phyloP scores from a whole-genome alignment of 2,113 vertebrate genomes.

The Microtus oregoni region DNA sequence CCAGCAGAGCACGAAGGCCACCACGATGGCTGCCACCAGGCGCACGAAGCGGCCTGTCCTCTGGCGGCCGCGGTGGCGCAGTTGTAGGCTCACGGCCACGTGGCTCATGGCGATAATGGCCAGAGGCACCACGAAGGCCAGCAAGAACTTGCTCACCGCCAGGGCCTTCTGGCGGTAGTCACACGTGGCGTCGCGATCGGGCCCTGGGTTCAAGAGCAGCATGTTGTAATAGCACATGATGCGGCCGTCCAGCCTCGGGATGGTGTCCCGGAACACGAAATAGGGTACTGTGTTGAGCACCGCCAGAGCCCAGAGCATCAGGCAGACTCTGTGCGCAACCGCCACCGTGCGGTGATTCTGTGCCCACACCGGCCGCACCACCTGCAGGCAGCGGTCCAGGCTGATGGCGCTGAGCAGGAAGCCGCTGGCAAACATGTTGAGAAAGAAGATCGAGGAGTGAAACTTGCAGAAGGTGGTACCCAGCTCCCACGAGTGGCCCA shows the following conservation, averaged over 20 bases:
- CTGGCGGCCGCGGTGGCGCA: constrained; percentile 76
- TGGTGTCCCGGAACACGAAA: constrained; percentile 85
- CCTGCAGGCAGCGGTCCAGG: constrained; percentile 88
- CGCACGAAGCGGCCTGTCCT: constrained; percentile 85
- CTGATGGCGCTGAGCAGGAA: constrained; percentile 88
- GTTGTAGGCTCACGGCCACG: constrained; percentile 63
- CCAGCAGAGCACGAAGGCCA: constrained; percentile 89
- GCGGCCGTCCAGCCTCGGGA: constrained; percentile 62
- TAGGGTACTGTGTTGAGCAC: constrained; percentile 85
- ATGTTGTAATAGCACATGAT: constrained; percentile 89
- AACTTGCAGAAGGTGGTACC: constrained; percentile 87
- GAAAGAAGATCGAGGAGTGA: constrained; percentile 86
- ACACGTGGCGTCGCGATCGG: constrained; percentile 52
- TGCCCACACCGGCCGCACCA: constrained; percentile 86
- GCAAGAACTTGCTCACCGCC: constrained; percentile 86
- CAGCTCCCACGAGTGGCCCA: constrained; percentile 85
- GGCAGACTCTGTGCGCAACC: constrained; percentile 78
- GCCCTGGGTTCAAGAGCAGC: constrained; percentile 67
- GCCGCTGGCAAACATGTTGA: constrained; percentile 90
- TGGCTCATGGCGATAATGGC: constrained; percentile 86
- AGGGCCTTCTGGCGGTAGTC: constrained; percentile 83
- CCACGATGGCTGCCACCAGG: constrained; percentile 86
- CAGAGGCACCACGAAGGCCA: constrained; percentile 87
- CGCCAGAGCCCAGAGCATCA: constrained; percentile 84
- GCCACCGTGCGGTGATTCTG: constrained; percentile 85